Conservation (phyloP, 2,113 vertebrate genomes). For the Leuciscus idus region DNA sequence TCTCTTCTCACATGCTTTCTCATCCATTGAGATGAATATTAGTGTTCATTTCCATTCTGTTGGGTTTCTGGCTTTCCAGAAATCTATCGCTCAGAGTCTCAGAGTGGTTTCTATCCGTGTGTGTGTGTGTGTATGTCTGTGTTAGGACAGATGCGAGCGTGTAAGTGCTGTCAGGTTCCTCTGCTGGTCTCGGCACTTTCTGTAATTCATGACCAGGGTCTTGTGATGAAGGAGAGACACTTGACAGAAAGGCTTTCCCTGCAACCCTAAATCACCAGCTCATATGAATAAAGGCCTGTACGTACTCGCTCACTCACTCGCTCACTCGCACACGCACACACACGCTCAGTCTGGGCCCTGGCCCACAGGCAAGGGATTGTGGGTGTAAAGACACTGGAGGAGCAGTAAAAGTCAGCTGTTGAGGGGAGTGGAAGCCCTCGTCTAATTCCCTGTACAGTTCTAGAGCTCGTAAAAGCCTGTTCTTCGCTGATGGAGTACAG, state of each 20-base stretch:
- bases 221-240: conserved; percentile 21
- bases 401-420: conserved; percentile 42
- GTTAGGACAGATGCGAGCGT: not conserved
- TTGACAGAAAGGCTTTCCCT: conserved; percentile 26
- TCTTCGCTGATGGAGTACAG: conserved; percentile 7
- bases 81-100: not conserved
- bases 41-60: not conserved
- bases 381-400: conserved; percentile 48
- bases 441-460: conserved; percentile 17
- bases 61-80: conserved; percentile 31
- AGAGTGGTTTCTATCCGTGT: not conserved
- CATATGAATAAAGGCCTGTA: not conserved
- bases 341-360: not conserved
- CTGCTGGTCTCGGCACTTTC: conserved; percentile 37
- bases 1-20: not conserved
- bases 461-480: conserved; percentile 40
- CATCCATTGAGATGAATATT: not conserved
- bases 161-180: not conserved
- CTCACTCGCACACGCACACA: no score
- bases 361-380: conserved; percentile 33
- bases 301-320: no score
- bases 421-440: not conserved
- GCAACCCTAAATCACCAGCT: conserved; percentile 34
- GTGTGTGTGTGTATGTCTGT: not conserved
- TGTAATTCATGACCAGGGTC: conserved; percentile 39